Percentiles rank a stretch among this genome's conserved stretches.
phyloP scores from a whole-genome alignment of 1,140 invertebrate species.

The Lasaia peninsularis region DNA sequence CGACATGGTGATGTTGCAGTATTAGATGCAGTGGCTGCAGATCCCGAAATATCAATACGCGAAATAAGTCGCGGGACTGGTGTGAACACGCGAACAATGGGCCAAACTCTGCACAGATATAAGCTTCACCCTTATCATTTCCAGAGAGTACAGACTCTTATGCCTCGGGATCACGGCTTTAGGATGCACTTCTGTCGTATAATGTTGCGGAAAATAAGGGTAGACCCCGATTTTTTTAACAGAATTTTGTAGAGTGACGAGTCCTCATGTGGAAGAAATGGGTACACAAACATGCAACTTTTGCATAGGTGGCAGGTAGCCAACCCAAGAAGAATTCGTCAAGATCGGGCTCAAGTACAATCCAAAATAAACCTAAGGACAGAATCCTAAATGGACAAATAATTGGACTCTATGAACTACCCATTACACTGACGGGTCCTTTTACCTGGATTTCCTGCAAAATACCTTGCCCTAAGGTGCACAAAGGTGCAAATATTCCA shows the following conservation, averaged over 20 bases:
- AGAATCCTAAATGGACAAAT: slow-evolving; percentile 8
- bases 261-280: slow-evolving; percentile 1
- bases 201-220: slow-evolving; percentile 6
- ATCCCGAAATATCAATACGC: slow-evolving; percentile 7
- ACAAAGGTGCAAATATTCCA: not conserved
- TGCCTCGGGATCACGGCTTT: not conserved
- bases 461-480: not conserved
- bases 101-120: slow-evolving; percentile 1
- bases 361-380: slow-evolving; percentile 6
- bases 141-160: not conserved
- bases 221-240: slow-evolving; percentile 4
- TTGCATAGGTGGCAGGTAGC: not conserved
- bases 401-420: not conserved
- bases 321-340: not conserved
- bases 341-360: not conserved
- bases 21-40: slow-evolving; percentile 2
- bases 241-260: slow-evolving; percentile 4
- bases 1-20: slow-evolving; percentile 11
- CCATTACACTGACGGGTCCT: not conserved
- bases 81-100: slow-evolving; percentile 1
- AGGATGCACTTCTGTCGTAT: not conserved
- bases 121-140: not conserved
- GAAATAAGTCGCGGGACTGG: slow-evolving; percentile 3
- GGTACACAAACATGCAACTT: slow-evolving; percentile 3
- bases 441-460: not conserved